Evolutionary conservation across 2,888 invertebrate genomes (phyloP), one percentile per base, ranked within the genome.

Genomic region (Nasonia oneida): DNA sequence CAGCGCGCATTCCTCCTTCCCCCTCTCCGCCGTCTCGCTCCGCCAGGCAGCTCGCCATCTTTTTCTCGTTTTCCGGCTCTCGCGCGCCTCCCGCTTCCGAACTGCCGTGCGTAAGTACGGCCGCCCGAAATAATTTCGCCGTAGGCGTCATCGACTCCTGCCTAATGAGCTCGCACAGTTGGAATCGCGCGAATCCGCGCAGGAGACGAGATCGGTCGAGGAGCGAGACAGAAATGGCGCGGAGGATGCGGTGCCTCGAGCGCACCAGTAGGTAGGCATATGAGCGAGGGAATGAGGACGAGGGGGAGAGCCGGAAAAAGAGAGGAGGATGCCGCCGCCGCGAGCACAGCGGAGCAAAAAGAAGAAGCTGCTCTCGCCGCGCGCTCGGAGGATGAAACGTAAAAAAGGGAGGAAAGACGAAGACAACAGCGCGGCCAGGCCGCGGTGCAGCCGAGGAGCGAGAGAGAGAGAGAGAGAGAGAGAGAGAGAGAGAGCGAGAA

Each of bases 251-350:
- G 53, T 18, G 4, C 29, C 29, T 29, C 29, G 29, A 29, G 29
- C 29, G 29, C 29, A 29, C 29, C 29, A 29, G 29, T 29, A 29
- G 29, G 29, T 29, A 4, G 53, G 53, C 18, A 18, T 53, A 15
- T 4, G 53, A 2, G 33, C 8, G 15, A 33, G 42, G 37, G 42
- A 33, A 71, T 33, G 8, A 37, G 71, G 42, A 71, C 47, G 81
- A 39, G 64, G 50, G 67, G 77, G 86, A 79, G 81, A 85, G 88
- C 77, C 87, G 83, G 67, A 70, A 75, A 83, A 75, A 79, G 77
- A 83, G 81, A 79, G 73, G 33, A 81, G 83, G 83, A 73, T 42
- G 42, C 39, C 37, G 42, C 64, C 29, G 29, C 23, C 3, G 64
- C 5, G 18, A 5, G 18, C 3, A 61, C n/a, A 57, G 57, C 10